Percentiles rank a stretch among this genome's conserved stretches.
Conservation (phyloP, 2,888 invertebrate genomes). For the Coleophora flavipennella region DNA sequence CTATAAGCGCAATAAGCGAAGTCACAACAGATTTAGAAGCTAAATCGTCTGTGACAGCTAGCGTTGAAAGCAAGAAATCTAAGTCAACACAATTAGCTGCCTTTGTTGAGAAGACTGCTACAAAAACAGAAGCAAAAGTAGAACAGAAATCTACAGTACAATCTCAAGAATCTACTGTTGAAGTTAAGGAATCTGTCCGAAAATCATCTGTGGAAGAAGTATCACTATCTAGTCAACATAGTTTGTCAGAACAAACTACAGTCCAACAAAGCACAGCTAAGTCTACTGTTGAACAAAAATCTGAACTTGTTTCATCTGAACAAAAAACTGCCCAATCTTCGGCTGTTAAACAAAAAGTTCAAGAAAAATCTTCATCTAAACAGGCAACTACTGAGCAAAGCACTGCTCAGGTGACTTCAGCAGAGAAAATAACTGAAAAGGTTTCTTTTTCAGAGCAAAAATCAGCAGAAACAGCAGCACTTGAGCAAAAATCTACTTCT, state of each 20-base stretch:
- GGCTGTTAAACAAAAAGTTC: conserved; percentile 10
- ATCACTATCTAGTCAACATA: neutral
- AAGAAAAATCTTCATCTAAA: conserved; percentile 9
- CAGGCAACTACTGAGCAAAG: conserved; percentile 13
- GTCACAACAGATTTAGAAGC: conserved; percentile 43
- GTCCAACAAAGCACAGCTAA: conserved; percentile 1
- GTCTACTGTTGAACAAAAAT: conserved; percentile 9
- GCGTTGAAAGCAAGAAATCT: conserved; percentile 31
- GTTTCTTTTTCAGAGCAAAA: conserved; percentile 1
- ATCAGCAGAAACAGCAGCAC: conserved; percentile 4
- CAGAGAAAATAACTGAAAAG: conserved; percentile 15
- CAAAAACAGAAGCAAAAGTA: conserved; percentile 20
- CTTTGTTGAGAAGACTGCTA: conserved; percentile 10
- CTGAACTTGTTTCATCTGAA: neutral
- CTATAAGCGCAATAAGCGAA: conserved; percentile 33
- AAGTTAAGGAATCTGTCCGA: conserved; percentile 5
- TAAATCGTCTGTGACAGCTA: conserved; percentile 44
- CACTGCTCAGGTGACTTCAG: conserved; percentile 17
- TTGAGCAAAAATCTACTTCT: conserved; percentile 8
- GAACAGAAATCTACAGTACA: conserved; percentile 15
- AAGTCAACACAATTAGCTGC: conserved; percentile 31
- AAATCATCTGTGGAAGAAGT: neutral
- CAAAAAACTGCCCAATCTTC: conserved; percentile 12
- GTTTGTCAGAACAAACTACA: conserved; percentile 3
- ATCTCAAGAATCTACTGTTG: conserved; percentile 15